Evolutionary conservation across 2,113 vertebrate genomes (phyloP).

Genomic region (Takifugu bimaculatus): DNA sequence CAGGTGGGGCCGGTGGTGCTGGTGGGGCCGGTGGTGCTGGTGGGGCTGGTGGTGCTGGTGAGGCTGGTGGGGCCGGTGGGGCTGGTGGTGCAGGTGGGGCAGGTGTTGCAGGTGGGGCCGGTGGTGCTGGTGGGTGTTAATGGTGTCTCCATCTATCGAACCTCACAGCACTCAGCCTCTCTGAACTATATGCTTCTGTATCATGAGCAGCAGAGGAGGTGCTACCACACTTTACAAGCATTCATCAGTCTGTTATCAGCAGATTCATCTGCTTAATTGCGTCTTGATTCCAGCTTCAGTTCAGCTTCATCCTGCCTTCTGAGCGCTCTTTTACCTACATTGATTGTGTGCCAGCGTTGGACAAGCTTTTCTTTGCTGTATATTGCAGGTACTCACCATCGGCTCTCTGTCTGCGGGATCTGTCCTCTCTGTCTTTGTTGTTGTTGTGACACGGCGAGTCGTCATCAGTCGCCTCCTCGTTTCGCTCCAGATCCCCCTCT

Average conservation of each 20-base stretch:
- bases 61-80: no score
- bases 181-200: conserved; percentile 28
- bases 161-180: conserved; percentile 23
- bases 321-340: background rate
- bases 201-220: conserved; percentile 13
- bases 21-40: no score
- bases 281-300: no score
- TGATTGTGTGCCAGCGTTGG: background rate
- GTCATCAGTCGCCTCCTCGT: conserved; percentile 55
- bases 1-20: no score
- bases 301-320: no score
- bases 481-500: conserved; percentile 33
- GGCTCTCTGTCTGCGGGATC: conserved; percentile 39
- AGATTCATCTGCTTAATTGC: no score
- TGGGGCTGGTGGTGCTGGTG: no score
- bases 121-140: no score
- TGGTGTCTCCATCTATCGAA: conserved; percentile 60
- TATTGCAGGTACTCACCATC: conserved; percentile 61
- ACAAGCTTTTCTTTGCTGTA: no score
- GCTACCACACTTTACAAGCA: conserved; percentile 1
- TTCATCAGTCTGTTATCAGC: no score
- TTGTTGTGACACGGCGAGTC: conserved; percentile 72
- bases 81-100: no score
- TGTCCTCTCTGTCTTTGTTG: conserved; percentile 54
- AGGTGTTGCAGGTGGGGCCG: no score